Base-by-base conservation (phyloP, 2,113 vertebrate species). In the Xiphophorus maculatus region DNA sequence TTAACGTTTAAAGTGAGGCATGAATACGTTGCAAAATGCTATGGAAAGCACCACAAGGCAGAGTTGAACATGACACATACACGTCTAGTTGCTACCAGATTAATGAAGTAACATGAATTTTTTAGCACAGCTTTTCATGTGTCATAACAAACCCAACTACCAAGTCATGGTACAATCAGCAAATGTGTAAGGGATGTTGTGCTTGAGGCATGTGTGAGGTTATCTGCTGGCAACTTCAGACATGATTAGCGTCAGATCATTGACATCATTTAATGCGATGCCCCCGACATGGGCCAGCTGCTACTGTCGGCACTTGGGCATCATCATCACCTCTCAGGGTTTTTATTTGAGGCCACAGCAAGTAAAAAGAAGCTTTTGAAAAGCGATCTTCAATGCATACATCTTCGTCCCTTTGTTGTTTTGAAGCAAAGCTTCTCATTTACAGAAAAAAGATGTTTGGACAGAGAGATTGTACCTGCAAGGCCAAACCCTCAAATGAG, bases 191-290 rank as follows among this genome's bases (percentile, higher is more conserved):
- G 68, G 73, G 80, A 84, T 28, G 29, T 62, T 35, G 54, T 32
- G 75, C 68, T 74, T 17, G 67, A 74, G 82, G 80, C 79, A 85
- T 81, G 84, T 80, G 62, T 66, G 73, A 58, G 77, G 65, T 70
- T 71, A 66, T 68, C 75, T 80, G 67, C 77, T 77, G 71, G 77
- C 73, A 83, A 64, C 51, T 71, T 72, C 66, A 73, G 78, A 77
- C 79, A 85, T 67, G 81, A 87, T 88, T 81, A 83, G 79, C 67
- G 85, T 91, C 88, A 89, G 63, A 80, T 84, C 80, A 67, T 60
- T 84, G 83, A 88, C 77, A 85, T 77, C 63, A 79, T 76, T 68
- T 77, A 40, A 74, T 78, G 83, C 66, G 81, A 84, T 65, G 68
- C 40, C 73, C 71, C 70, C 77, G 83, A 91, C 86, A 69, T 4